Evolutionary conservation across 1,140 invertebrate species (phyloP), one percentile per base, ranked within the genome.

Genomic region (Bombus vancouverensis): DNA sequence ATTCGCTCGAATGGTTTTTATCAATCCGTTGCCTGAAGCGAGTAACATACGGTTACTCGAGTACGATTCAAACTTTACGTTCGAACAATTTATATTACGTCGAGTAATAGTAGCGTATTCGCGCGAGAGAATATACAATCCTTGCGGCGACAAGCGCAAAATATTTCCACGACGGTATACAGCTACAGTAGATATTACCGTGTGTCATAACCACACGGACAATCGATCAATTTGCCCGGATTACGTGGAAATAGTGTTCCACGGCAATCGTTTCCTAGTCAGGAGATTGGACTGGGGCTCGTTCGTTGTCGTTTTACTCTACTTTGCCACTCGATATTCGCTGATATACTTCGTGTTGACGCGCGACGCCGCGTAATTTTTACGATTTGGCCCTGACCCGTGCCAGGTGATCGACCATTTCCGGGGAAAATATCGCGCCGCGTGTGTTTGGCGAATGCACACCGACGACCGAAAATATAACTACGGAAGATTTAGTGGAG

Each of bases 191-290:
- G 10, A 62, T 62, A 76, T 68, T 83, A 75, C 34, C 62, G 65
- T 42, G 22, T 42, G 34, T 71, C 47, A 70, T 59, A 57, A 28
- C 65, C 65, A 32, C 37, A 42, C 47, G 15, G 65, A 42, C 47
- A 66, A 83, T 78, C 74, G 65, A 83, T 83, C 74, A 44, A 77
- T 83, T 83, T 70, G 13, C 2, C 25, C 22, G 65, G 65, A 83
- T 83, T 78, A 65, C 74, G 65, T 78, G 82, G 82, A 78, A 78
- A 83, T 78, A 83, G 65, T 83, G 57, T 83, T 83, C 37, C 42
- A 28, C 25, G 42, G 37, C 22, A 70, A 73, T 85, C 68, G 68
- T 73, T 85, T 34, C 18, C 47, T 44, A 59, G n/a, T 13, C 34
- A 37, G 65, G 74, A 78, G 59, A 83, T 83, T 83, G 82, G 8